These are phyloP conservation scores for Drosophila histrio DNA, from an alignment of 2,888 invertebrate species.

Conservation along the genomic window DNA sequence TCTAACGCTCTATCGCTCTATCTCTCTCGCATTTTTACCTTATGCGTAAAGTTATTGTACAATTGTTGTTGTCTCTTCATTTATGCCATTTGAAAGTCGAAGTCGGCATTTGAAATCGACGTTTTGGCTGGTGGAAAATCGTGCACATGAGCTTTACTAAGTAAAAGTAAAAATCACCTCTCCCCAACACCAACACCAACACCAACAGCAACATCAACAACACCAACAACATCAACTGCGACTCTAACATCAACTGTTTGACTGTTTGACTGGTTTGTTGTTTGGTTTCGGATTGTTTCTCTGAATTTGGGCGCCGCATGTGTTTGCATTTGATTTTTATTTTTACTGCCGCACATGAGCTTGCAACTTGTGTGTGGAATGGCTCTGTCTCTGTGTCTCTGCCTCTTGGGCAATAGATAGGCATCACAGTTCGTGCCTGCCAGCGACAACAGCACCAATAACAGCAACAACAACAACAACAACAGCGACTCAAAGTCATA, in stretches of 20 bases:
- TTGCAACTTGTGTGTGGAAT: conserved; percentile 56
- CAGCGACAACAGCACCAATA: conserved; percentile 17
- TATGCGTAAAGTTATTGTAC: conserved; percentile 47
- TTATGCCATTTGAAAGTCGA: conserved; percentile 68
- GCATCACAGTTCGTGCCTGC: conserved; percentile 70
- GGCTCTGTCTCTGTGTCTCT: conserved; percentile 32
- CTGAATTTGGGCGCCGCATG: conserved; percentile 68
- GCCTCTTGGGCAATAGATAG: conserved; percentile 64
- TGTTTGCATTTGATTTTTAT: conserved; percentile 79
- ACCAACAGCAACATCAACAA: neutral
- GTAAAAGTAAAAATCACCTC: conserved; percentile 79
- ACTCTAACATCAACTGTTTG: conserved; percentile 39
- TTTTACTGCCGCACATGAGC: conserved; percentile 74
- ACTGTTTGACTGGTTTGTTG: conserved; percentile 18
- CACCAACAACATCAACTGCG: neutral
- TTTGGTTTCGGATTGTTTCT: conserved; percentile 55
- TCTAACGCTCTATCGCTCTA: conserved; percentile 12
- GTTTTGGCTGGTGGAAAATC: conserved; percentile 69
- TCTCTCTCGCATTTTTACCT: conserved; percentile 13
- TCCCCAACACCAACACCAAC: conserved; percentile 10
- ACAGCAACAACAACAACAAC: neutral
- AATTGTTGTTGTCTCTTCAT: conserved; percentile 67
- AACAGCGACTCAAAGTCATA: conserved; percentile 52
- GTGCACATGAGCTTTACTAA: conserved; percentile 73
- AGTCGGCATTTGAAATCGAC: conserved; percentile 73